Base-by-base conservation (phyloP, 2,797 vertebrate genomes). In the Gymnothorax reevesii region DNA sequence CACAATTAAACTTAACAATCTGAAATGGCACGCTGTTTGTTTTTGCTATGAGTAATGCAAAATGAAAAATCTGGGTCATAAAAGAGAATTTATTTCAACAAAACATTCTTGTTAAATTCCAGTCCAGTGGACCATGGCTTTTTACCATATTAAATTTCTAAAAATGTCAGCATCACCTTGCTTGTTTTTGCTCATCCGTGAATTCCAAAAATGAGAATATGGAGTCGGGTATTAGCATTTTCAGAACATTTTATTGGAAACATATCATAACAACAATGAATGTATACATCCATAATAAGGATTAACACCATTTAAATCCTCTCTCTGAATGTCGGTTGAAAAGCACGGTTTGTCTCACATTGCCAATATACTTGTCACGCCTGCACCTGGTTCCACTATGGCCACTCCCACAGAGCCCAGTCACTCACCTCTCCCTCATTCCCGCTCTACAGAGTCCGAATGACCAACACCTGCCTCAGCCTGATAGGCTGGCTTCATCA, bases 1-100 rank as follows among this genome's bases (percentile, higher is more conserved):
- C 55, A 55, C 85, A 86, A 86, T 86, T 86, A 86, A 86, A 86
- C 85, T 59, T 86, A 54, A 79, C 33, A 86, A 86, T 86, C 77
- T 79, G 62, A 86, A 86, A 86, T 49, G 27, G 52, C 71, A 57
- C 59, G 57, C 66, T 85, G 71, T 79, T 86, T 86, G 77, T 77
- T 71, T 84, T 49, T 9, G 75, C 52, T 62, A 86, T 6, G 85
- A 57, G 55, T 77, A 42, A 75, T 79, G 75, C 80, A 42, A 86
- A 86, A 86, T 80, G 60, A 86, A 85, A 86, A 79, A 60, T 25
- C 17, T 52, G 20, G 77, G 33, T 57, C 55, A 86, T 59, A 20
- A 86, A 79, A 86, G 54, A 59, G 60, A 86, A 86, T 49, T 57
- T 33, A 27, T 80, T 42, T 57, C 85, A 75, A 86, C 73, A 60